A percentile compares a stretch with the other conserved stretches of the same genome.
These are phyloP conservation scores for Steatocranus sp. DNA, from an alignment of 2,797 vertebrate genomes.

Conservation along the genomic window DNA sequence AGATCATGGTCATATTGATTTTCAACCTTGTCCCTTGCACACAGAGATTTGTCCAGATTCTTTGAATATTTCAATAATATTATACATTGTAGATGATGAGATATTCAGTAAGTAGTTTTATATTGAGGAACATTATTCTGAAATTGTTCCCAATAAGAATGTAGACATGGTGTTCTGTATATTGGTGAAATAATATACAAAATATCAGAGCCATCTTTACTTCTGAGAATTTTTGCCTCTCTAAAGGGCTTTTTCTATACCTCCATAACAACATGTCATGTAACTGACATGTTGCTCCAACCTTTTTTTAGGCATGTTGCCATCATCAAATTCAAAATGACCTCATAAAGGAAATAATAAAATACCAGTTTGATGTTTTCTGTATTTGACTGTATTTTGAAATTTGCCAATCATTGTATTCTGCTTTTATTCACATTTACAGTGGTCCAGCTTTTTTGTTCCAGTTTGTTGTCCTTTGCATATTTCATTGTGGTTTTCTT, in stretches of 20 bases:
- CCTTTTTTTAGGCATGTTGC: background rate
- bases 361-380: background rate
- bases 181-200: background rate
- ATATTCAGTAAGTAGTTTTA: background rate
- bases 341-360: background rate
- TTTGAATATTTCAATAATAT: background rate
- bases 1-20: background rate
- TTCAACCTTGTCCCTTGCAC: background rate
- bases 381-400: background rate
- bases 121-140: background rate
- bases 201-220: background rate
- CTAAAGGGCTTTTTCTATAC: background rate
- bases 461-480: background rate
- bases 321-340: rapidly evolving
- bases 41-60: background rate
- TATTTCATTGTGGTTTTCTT: background rate
- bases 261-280: background rate
- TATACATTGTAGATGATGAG: rapidly evolving
- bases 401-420: background rate
- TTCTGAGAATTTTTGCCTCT: background rate
- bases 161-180: background rate
- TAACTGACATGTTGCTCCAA: background rate
- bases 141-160: rapidly evolving
- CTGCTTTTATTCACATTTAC: background rate
- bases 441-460: background rate